Base-by-base conservation (phyloP, 2,113 vertebrate species). In the Xenus cinereus region DNA sequence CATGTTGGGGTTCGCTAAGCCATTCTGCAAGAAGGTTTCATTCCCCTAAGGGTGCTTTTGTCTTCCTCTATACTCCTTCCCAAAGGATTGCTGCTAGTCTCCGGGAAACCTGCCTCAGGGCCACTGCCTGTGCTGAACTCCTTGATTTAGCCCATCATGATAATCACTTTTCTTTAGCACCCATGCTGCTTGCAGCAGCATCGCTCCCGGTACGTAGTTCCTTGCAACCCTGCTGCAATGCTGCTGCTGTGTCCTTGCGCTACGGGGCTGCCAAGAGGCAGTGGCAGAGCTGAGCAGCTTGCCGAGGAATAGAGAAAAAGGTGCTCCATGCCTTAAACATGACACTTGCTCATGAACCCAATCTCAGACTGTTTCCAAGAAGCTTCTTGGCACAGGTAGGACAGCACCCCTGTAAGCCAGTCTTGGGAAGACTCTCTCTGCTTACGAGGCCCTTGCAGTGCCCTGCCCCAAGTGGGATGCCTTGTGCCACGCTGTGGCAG, bases 161-260 rank as follows among this genome's bases (percentile, higher is more conserved):
- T 28, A 35, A 51, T 23, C 62, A 16, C 33, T 69, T 57, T 39
- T 71, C 56, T 64, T 91, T 43, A 53, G 27, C 57, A 59, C 19
- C 22, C n/a, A 56, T 39, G 27, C 63, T 85, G 50, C 45, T 48
- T 84, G 68, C 56, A 69, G 72, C 54, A 84, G 33, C 43, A 41
- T 26, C 0, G 1, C 63, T 84, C 74, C 43, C 16, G 32, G 39
- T 35, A 66, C 0, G 0, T 16, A n/a, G 35, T 24, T 60, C 75
- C 63, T 84, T 71, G 50, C 37, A 91, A 10, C 16, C 7, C 51
- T 85, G 35, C 64, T 81, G 69, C n/a, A 46, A 13, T 21, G 67
- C 69, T 86, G 81, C 72, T 48, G n/a, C 63, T 76, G 64, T 7
- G 1, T 85, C 45, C 27, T 68, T 53, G 48, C 26, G 9, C 51